A percentile compares a stretch with the other conserved stretches of the same genome.
Evolutionary conservation across 2,797 vertebrate species (phyloP).

Genomic region (Microctenopoma steveboyesi): DNA sequence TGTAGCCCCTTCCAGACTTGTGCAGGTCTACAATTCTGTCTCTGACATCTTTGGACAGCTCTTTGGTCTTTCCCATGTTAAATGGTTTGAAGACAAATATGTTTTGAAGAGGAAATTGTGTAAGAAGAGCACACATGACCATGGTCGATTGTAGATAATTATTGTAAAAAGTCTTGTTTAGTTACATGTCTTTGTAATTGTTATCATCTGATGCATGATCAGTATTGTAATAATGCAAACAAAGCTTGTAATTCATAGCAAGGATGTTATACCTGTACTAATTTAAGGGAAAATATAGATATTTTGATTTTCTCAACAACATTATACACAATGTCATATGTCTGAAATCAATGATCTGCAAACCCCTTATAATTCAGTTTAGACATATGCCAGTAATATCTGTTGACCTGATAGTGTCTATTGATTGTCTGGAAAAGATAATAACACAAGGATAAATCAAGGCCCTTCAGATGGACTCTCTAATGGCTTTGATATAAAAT

Average conservation of each 20-base stretch:
- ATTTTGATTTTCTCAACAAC: conserved; percentile 30
- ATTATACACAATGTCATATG: conserved; percentile 43
- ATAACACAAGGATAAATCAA: conserved; percentile 58
- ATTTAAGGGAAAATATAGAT: conserved; percentile 2
- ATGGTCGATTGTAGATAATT: not conserved
- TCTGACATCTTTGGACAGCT: too few relatives aligned
- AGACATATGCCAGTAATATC: conserved; percentile 70
- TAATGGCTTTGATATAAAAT: conserved; percentile 50
- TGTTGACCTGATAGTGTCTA: conserved; percentile 65
- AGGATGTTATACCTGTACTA: too few relatives aligned
- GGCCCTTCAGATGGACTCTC: conserved; percentile 42
- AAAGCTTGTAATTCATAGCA: not conserved
- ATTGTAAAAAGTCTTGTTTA: not conserved
- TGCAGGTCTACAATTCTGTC: too few relatives aligned
- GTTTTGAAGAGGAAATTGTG: not conserved
- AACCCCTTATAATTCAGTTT: conserved; percentile 57
- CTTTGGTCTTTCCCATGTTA: too few relatives aligned
- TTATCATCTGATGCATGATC: not conserved
- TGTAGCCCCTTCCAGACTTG: too few relatives aligned
- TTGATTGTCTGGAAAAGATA: conserved; percentile 62
- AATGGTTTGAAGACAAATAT: too few relatives aligned
- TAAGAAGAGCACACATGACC: not conserved
- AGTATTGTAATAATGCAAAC: not conserved
- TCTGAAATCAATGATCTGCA: conserved; percentile 48
- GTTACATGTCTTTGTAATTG: not conserved